A percentile compares a stretch with the other conserved stretches of the same genome.
These are phyloP conservation scores for Philopotamus ludificatus DNA, from an alignment of 1,140 invertebrate species.

Conservation along the genomic window DNA sequence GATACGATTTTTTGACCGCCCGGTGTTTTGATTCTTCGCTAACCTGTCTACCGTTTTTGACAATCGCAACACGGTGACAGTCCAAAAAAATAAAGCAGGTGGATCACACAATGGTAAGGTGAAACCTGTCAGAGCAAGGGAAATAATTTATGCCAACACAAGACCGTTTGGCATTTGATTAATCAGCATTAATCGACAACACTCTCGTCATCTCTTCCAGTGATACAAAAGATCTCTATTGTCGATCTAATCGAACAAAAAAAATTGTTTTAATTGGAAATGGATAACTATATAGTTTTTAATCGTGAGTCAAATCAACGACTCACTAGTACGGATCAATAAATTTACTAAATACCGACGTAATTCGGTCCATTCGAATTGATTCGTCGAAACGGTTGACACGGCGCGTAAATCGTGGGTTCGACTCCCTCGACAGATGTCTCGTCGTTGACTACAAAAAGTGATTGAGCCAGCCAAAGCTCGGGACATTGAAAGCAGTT, in stretches of 20 bases:
- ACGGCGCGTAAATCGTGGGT: neutral
- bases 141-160: too few relatives aligned
- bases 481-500: neutral
- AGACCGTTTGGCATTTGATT: too few relatives aligned
- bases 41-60: conserved; percentile 23
- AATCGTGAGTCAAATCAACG: too few relatives aligned
- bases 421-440: conserved; percentile 16
- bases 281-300: too few relatives aligned
- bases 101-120: conserved; percentile 7
- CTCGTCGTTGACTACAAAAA: neutral
- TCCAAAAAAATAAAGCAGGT: too few relatives aligned
- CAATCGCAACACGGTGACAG: neutral
- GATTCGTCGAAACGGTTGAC: conserved; percentile 6
- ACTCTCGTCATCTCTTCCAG: too few relatives aligned
- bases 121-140: neutral
- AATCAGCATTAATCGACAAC: too few relatives aligned
- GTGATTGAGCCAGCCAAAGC: neutral
- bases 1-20: conserved; percentile 25
- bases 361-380: too few relatives aligned
- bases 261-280: too few relatives aligned
- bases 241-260: too few relatives aligned
- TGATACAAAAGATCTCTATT: too few relatives aligned
- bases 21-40: conserved; percentile 31
- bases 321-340: too few relatives aligned
- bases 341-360: neutral